A percentile compares a stretch with the other conserved stretches of the same genome.
Conservation (phyloP, 1,140 invertebrate species). For the Megalonaias nervosa region DNA sequence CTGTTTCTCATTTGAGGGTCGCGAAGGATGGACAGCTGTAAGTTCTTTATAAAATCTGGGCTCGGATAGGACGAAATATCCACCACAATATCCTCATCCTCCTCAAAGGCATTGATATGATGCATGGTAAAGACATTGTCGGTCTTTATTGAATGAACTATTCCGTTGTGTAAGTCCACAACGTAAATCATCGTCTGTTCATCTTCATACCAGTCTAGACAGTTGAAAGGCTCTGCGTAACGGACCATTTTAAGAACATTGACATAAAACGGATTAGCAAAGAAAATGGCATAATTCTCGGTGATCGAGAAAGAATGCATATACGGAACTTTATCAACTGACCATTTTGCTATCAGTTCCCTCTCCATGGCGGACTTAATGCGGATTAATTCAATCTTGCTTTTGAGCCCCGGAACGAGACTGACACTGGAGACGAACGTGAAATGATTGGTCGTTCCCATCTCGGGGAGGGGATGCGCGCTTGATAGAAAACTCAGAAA, state of each 20-base stretch:
- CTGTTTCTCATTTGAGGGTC: conserved; percentile 42
- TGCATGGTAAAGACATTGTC: conserved; percentile 59
- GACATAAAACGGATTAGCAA: conserved; percentile 58
- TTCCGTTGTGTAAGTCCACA: conserved; percentile 46
- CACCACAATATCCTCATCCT: conserved; percentile 45
- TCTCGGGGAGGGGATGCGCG: conserved; percentile 60
- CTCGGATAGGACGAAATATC: conserved; percentile 58
- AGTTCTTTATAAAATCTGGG: conserved; percentile 44
- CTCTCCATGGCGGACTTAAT: conserved; percentile 45
- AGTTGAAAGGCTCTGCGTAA: conserved; percentile 46
- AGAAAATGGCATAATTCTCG: conserved; percentile 53
- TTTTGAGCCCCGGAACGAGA: conserved; percentile 37
- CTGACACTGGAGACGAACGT: conserved; percentile 54
- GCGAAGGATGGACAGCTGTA: conserved; percentile 43
- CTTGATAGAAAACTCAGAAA: conserved; percentile 55
- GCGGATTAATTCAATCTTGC: conserved; percentile 48
- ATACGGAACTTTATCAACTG: conserved; percentile 56
- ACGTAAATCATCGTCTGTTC: conserved; percentile 47
- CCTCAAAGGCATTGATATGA: conserved; percentile 64
- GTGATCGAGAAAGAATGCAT: conserved; percentile 66
- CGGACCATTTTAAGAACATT: conserved; percentile 48
- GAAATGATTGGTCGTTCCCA: conserved; percentile 46
- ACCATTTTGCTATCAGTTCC: conserved; percentile 50
- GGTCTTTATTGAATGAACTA: conserved; percentile 44
- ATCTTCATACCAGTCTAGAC: conserved; percentile 52